Base-by-base conservation (phyloP, 2,888 invertebrate species). In the Vesta saturnalis region DNA sequence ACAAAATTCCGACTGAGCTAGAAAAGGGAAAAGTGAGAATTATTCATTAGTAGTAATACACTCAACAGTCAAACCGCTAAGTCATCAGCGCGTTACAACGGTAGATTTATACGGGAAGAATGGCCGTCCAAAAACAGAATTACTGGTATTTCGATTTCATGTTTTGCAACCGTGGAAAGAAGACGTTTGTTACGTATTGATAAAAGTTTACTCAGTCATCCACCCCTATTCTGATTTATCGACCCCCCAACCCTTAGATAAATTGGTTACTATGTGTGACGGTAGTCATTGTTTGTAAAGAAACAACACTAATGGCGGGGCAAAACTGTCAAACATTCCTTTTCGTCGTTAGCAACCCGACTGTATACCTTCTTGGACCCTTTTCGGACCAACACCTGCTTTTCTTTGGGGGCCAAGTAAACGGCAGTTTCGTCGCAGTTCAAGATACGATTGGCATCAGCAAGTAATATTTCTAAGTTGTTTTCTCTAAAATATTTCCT, bases 41-140 rank as follows among this genome's bases (percentile, higher is more conserved):
- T n/a, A n/a, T n/a, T n/a, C n/a, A n/a, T n/a, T n/a, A n/a, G n/a
- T n/a, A n/a, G n/a, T n/a, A n/a, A n/a, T n/a, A n/a, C n/a, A n/a
- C n/a, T n/a, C n/a, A n/a, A n/a, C n/a, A n/a, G n/a, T n/a, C n/a
- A n/a, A n/a, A n/a, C n/a, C n/a, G n/a, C n/a, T n/a, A n/a, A n/a
- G n/a, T n/a, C n/a, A n/a, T n/a, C n/a, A n/a, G n/a, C n/a, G n/a
- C n/a, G n/a, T n/a, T n/a, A n/a, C n/a, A n/a, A n/a, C 56, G 80
- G 77, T 65, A 81, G 64, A 10, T 79, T 81, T 60, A 83, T 60
- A 69, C 84, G 81, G 10, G 82, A 83, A 3, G 74, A 58, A 70
- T 83, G 82, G 15, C 81, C 81, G 74, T 84, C 84, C 35, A 85
- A 70, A 63, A 82, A 84, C 4, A 83, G 62, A 60, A 84, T 76